Evolutionary conservation across 2,797 vertebrate species (phyloP).

Genomic region (Artibeus lituratus): DNA sequence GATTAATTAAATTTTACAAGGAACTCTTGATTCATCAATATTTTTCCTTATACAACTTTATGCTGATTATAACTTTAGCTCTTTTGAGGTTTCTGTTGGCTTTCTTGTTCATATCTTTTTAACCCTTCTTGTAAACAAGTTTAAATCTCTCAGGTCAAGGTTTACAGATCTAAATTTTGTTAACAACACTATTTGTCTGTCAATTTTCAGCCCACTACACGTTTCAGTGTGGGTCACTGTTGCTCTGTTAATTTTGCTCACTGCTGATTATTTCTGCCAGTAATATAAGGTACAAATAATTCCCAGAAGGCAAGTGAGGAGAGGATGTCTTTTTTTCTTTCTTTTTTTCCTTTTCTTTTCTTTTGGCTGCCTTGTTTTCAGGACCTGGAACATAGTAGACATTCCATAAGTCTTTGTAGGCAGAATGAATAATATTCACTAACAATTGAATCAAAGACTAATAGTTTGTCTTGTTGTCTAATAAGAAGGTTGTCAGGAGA

Average conservation of each 20-base stretch:
- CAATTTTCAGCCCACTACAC: background rate
- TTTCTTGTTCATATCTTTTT: background rate
- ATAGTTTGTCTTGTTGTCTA: background rate
- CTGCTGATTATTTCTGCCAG: background rate
- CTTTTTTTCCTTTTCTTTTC: background rate
- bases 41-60: background rate
- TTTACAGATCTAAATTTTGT: background rate
- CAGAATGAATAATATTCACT: background rate
- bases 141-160: background rate
- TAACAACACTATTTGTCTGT: background rate
- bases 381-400: background rate
- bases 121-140: background rate
- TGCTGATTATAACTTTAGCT: background rate
- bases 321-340: background rate
- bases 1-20: constrained; percentile 57
- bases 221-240: background rate
- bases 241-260: background rate
- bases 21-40: constrained; percentile 2
- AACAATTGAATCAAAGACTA: background rate
- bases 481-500: background rate
- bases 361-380: background rate
- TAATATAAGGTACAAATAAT: background rate
- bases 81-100: background rate
- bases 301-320: background rate
- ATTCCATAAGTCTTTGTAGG: background rate